Percentiles rank a stretch among this genome's conserved stretches.
Conservation (phyloP, 2,113 vertebrate genomes). For the Peucedramus taeniatus region DNA sequence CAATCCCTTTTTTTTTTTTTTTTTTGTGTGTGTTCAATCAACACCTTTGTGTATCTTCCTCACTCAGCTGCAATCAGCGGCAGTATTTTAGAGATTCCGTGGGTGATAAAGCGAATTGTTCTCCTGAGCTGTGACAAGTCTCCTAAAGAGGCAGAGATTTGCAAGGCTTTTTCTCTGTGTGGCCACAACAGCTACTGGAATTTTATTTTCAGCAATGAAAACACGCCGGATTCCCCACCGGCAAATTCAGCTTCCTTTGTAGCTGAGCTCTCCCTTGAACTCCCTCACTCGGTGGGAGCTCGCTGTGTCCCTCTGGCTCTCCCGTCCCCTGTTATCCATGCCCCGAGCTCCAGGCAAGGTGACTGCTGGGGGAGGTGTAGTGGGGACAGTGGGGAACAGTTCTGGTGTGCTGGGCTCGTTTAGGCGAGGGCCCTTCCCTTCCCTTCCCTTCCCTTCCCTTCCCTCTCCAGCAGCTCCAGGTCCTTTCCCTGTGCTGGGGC, state of each 20-base stretch:
- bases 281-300: not conserved
- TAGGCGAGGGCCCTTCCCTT: not conserved
- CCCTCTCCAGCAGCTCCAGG: too few species aligned
- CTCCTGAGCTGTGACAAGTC: not conserved
- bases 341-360: not conserved
- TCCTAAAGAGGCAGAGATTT: not conserved
- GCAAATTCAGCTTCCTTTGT: not conserved
- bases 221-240: accelerated
- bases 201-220: not conserved
- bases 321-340: accelerated
- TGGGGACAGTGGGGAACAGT: too few species aligned
- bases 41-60: not conserved
- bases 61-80: not conserved
- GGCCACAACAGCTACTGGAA: not conserved
- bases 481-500: too few species aligned
- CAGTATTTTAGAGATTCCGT: not conserved
- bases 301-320: not conserved
- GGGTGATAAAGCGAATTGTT: not conserved
- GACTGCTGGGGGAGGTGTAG: too few species aligned
- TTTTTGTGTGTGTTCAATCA: not conserved
- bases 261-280: not conserved
- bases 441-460: not conserved
- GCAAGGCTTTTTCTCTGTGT: not conserved
- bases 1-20: not conserved
- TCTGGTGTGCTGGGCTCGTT: not conserved